Base-by-base conservation (phyloP, 2,113 vertebrate species). In the Natator depressus region DNA sequence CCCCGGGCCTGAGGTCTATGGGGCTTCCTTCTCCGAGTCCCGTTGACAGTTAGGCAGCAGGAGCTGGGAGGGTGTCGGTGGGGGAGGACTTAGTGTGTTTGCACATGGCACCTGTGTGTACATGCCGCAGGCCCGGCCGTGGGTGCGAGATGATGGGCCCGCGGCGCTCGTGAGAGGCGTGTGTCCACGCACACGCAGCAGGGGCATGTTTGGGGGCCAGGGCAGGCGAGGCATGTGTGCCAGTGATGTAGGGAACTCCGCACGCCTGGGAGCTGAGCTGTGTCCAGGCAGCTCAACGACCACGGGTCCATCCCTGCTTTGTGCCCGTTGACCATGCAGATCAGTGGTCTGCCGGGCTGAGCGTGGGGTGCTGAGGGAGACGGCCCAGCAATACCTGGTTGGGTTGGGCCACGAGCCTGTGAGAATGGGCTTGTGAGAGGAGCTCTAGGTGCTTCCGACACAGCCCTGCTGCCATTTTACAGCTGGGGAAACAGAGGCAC, bases 141-240 rank as follows among this genome's bases (percentile, higher is more conserved):
- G 47, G 25, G 72, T 8, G 53, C 2, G 17, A 25, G 38, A 53
- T 12, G 57, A 4, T 65, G 82, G 38, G 51, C 72, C 72, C 14
- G 29, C 12, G 53, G 82, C 47, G 47, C 72, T 59, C 2, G 29
- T 6, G 29, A 65, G 62, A 9, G 3, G 78, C 38, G 27, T 31
- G 90, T 2, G 38, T 20, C 42, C 0, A 0, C 1, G 0, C 0
- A 0, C 19, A 20, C 1, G 2, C 50, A 78, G 0, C 19, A 25
- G 59, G 1, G 25, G 25, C 29, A 1, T 0, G 0, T 38, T 83
- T 0, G 0, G 8, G 3, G 3, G 4, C 22, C 49, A 3, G 20
- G 2, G 55, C 0, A 5, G 42, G 25, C 69, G 0, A 0, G 6
- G 9, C 2, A 0, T 0, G 0, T 5, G 50, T 20, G 87, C 0